Percentiles rank a stretch among this genome's conserved stretches.
Evolutionary conservation across 1,140 invertebrate species (phyloP).

Genomic region (Zaprionus africanus): DNA sequence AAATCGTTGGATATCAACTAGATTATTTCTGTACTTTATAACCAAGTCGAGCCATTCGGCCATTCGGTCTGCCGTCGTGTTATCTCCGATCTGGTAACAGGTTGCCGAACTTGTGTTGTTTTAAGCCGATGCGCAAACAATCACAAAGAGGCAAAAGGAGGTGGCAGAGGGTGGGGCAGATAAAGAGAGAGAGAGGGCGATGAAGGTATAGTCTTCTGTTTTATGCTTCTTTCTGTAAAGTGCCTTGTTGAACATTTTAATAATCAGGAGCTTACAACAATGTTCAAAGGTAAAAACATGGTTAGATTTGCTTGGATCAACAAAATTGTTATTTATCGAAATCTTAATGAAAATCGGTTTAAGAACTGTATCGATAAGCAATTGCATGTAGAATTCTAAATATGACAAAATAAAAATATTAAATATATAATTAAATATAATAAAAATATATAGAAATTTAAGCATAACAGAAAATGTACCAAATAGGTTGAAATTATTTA

Average conservation of each 20-base stretch:
- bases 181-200: neutral
- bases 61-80: conserved; percentile 12
- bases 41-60: conserved; percentile 15
- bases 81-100: conserved; percentile 50
- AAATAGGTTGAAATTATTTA: no score
- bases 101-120: conserved; percentile 44
- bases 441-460: no score
- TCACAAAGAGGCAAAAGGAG: neutral
- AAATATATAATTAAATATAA: no score
- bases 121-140: conserved; percentile 41
- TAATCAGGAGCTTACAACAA: neutral
- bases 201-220: neutral
- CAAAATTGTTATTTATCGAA: neutral
- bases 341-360: neutral
- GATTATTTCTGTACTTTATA: conserved; percentile 60
- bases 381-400: no score
- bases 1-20: conserved; percentile 60
- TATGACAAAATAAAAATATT: no score
- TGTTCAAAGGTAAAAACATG: neutral
- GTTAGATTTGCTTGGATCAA: neutral
- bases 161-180: neutral
- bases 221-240: neutral
- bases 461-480: no score
- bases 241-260: neutral
- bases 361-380: neutral